Base-by-base conservation (phyloP, 2,888 invertebrate genomes). In the Teleiodes luculella region DNA sequence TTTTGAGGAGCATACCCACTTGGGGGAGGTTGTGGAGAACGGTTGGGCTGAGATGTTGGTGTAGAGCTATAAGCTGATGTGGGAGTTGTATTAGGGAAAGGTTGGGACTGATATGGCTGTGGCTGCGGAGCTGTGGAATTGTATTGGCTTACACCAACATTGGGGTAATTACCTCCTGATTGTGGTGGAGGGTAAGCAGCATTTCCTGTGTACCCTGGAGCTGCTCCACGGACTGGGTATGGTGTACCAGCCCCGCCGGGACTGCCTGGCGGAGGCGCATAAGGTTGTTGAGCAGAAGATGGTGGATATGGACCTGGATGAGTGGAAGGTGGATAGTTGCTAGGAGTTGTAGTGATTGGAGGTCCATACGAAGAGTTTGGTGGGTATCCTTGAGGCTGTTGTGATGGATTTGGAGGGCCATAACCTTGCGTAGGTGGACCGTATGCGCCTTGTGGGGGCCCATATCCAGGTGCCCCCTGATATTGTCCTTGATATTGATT, bases 381-480 rank as follows among this genome's bases (percentile, higher is more conserved):
- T 55, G 92, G 91, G 72, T 94, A 94, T 0, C 92, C 92, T 64
- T 93, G 93, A 30, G 93, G 92, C 77, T 92, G 93, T 60, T 86
- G 87, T 43, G 80, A 58, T 58, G 91, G 91, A 61, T 93, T 93
- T 28, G 93, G 92, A 14, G 92, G 92, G 2, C 92, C 92, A 72
- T 92, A 92, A 30, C 92, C 91, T 68, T 93, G 93, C 54, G 89
- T 91, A 50, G 93, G 93, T 53, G 93, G 93, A 11, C 93, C 93
- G 80, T 94, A 94, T 30, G 91, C 91, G 53, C 91, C 91, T 71
- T 94, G 94, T 51, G 93, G 93, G 43, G 94, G 93, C 0, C 43
- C 43, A 74, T 93, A 94, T 41, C 90, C 90, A 60, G 90, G 90
- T 57, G 89, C 87, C 63, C 89, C 90, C 68, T 90, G 89, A 66